Evolutionary conservation across 2,888 invertebrate species (phyloP).

Genomic region (Punctoribates punctum): DNA sequence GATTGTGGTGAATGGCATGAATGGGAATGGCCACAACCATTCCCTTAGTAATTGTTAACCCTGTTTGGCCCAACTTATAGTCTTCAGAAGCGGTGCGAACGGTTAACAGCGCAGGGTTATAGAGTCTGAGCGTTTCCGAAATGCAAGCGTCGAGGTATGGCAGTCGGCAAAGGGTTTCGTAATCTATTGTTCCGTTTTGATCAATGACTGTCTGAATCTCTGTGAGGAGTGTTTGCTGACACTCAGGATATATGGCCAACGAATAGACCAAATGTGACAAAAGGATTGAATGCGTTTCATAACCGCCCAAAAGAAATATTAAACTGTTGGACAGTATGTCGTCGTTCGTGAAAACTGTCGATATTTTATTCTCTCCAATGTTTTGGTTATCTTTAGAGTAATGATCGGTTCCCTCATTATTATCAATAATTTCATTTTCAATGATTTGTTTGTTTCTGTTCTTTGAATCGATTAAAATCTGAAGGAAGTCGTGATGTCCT

Average conservation of each 20-base stretch:
- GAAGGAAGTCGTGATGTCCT: conserved; percentile 60
- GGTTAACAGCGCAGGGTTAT: conserved; percentile 30
- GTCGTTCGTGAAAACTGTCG: neutral
- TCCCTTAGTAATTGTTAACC: conserved; percentile 15
- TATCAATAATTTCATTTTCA: neutral
- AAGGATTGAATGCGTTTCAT: conserved; percentile 63
- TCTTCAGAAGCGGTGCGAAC: conserved; percentile 41
- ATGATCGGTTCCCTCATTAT: neutral
- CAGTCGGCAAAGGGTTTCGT: neutral
- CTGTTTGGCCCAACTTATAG: conserved; percentile 25
- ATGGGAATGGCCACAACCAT: conserved; percentile 36
- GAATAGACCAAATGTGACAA: conserved; percentile 61
- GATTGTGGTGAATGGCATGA: conserved; percentile 44
- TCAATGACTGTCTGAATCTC: conserved; percentile 56
- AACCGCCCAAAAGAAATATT: conserved; percentile 63
- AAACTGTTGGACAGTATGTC: conserved; percentile 52
- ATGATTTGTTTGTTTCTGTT: conserved; percentile 50
- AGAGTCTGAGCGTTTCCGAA: conserved; percentile 44
- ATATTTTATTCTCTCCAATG: conserved; percentile 53
- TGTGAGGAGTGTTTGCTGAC: conserved; percentile 57
- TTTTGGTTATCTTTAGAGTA: neutral
- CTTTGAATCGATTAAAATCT: conserved; percentile 59
- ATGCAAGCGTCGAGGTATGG: conserved; percentile 44
- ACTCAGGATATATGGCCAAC: conserved; percentile 54
- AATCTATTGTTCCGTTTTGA: neutral